A percentile compares a stretch with the other conserved stretches of the same genome.
phyloP scores from a whole-genome alignment of 2,888 invertebrate species.

The Autographa gamma region DNA sequence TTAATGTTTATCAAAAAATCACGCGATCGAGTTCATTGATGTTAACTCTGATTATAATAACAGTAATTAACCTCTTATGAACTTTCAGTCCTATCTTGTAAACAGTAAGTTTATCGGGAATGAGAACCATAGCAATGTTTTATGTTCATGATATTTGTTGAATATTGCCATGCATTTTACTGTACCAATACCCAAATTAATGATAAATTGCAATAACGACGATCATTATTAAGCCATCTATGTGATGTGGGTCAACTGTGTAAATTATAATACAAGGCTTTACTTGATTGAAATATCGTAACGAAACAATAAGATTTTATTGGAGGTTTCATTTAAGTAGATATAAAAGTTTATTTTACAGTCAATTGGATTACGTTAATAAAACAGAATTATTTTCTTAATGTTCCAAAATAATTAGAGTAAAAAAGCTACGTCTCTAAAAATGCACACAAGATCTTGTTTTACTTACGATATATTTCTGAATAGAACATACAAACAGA shows the following conservation, averaged over 20 bases:
- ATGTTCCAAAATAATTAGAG: too few species aligned
- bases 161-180: too few species aligned
- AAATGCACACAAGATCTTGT: too few species aligned
- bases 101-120: conserved; percentile 29
- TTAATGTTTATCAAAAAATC: background rate
- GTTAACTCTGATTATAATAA: background rate
- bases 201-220: background rate
- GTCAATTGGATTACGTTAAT: too few species aligned
- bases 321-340: too few species aligned
- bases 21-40: background rate
- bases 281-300: background rate
- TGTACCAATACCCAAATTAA: too few species aligned
- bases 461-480: too few species aligned
- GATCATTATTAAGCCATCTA: background rate
- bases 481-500: too few species aligned
- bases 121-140: conserved; percentile 12
- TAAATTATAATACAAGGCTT: background rate
- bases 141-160: conserved; percentile 3
- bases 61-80: conserved; percentile 40
- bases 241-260: conserved; percentile 1
- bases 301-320: too few species aligned
- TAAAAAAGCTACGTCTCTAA: too few species aligned
- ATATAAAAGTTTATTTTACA: too few species aligned
- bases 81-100: conserved; percentile 40
- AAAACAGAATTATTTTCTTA: too few species aligned